Conservation (phyloP, 2,113 vertebrate genomes). For the Cyprinodon variegatus region DNA sequence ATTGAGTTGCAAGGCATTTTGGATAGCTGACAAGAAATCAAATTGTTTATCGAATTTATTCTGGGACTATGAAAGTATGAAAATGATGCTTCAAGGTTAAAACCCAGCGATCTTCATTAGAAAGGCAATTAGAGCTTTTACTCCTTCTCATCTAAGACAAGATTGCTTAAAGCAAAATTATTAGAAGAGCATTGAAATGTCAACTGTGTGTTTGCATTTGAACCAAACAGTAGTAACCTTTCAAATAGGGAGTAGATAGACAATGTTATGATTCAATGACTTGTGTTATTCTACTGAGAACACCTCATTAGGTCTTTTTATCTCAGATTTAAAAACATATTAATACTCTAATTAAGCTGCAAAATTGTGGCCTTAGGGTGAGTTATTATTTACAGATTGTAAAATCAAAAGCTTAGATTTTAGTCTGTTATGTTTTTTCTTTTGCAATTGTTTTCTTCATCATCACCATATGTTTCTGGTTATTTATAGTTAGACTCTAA, state of each 20-base stretch:
- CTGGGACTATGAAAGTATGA: not conserved
- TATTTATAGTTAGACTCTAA: slow-evolving; percentile 19
- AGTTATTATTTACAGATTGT: not conserved
- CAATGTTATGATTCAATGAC: not conserved
- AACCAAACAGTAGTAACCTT: slow-evolving; percentile 33
- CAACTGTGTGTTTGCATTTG: slow-evolving; percentile 49
- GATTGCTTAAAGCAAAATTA: not conserved
- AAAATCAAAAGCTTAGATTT: too few species aligned
- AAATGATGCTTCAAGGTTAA: too few species aligned
- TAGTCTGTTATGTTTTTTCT: not conserved
- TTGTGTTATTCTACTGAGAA: slow-evolving; percentile 17
- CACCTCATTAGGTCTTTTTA: slow-evolving; percentile 16
- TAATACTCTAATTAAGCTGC: slow-evolving; percentile 3
- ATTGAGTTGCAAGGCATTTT: too few species aligned
- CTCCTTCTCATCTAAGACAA: not conserved
- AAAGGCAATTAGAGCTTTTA: not conserved
- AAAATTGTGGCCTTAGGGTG: not conserved
- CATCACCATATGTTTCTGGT: not conserved
- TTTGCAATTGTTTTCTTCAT: not conserved
- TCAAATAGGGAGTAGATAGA: not conserved
- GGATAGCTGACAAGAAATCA: too few species aligned
- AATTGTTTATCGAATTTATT: too few species aligned
- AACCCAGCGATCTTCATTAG: not conserved
- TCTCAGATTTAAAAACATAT: slow-evolving; percentile 11
- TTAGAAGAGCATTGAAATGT: not conserved